Evolutionary conservation across 2,888 invertebrate species (phyloP).

Genomic region (Neoaliturus tenellus): DNA sequence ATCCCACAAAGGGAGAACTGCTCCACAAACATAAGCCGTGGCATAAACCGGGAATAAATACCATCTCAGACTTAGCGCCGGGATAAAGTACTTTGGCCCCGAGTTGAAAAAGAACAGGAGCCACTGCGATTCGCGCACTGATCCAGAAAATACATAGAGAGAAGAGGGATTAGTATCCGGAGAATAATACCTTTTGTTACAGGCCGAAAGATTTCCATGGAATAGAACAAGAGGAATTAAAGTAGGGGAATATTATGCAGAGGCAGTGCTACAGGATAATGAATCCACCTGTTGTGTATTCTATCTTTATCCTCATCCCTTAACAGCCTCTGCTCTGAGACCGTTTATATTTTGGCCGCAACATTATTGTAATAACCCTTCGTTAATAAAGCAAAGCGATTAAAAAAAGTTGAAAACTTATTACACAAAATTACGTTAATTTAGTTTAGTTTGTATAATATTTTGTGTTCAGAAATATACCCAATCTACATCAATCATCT

Average conservation of each 20-base stretch:
- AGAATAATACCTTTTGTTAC: conserved; percentile 65
- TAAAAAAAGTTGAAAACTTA: no score
- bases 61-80: conserved; percentile 59
- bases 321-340: neutral
- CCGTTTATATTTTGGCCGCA: no score
- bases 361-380: no score
- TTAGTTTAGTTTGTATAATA: no score
- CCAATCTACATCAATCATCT: no score
- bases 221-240: conserved; percentile 62
- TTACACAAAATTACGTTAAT: no score
- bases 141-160: conserved; percentile 66
- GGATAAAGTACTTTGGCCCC: conserved; percentile 60
- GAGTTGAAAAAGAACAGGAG: conserved; percentile 58
- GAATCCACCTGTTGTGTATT: conserved; percentile 53
- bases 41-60: conserved; percentile 56
- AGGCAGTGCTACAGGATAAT: conserved; percentile 52
- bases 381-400: no score
- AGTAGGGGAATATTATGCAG: conserved; percentile 58
- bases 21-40: conserved; percentile 51
- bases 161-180: conserved; percentile 59
- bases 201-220: conserved; percentile 61
- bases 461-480: no score
- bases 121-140: conserved; percentile 57
- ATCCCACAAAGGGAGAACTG: conserved; percentile 44
- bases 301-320: conserved; percentile 20